Evolutionary conservation across 2,888 invertebrate species (phyloP), one percentile per base, ranked within the genome.

Genomic region (Caenorhabditis imperialis): DNA sequence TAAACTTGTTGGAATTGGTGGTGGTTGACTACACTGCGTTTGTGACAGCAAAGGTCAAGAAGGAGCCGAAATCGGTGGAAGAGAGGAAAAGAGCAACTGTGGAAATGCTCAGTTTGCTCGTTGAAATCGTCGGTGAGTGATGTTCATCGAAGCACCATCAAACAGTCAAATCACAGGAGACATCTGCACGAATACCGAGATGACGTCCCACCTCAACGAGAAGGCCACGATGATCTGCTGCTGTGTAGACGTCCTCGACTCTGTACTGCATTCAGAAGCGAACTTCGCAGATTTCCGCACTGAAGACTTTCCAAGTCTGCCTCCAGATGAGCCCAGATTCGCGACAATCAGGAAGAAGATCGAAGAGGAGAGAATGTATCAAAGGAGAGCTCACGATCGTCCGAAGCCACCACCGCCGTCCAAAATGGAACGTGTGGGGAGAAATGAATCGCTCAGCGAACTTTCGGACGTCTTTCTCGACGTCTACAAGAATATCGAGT

Each of bases 1-100:
- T 73, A 2, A 73, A 73, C 44, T 37, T 73, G 4, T 20, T 73
- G n/a, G 73, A 73, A 20, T 25, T 73, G 23, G 55, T 73, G 6
- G 37, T 35, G 1, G 35, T 45, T 3, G 73, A 73, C 45, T 67
- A 61, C 20, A 20, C 20, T 7, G 53, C 54, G 7, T 73, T 60
- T 57, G 7, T 54, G 33, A 37, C 4, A n/a, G 60, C 61, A 0
- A 45, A 48, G 30, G 33, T 10, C 37, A 47, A 44, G 44, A 55
- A 50, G 45, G 55, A 55, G 25, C 48, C 60, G 38, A 37, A 67
- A 44, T 53, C 50, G 3, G 55, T 50, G 18, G 61, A 60, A n/a
- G 23, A 60, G 12, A 18, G 53, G 18, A 30, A 42, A n/a, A 18
- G 22, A 20, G 8, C 42, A 1, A 72, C 63, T 1, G 40, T 58